Percentiles rank a stretch among this genome's conserved stretches.
Conservation (phyloP, 2,797 vertebrate species). For the Numenius phaeopus region DNA sequence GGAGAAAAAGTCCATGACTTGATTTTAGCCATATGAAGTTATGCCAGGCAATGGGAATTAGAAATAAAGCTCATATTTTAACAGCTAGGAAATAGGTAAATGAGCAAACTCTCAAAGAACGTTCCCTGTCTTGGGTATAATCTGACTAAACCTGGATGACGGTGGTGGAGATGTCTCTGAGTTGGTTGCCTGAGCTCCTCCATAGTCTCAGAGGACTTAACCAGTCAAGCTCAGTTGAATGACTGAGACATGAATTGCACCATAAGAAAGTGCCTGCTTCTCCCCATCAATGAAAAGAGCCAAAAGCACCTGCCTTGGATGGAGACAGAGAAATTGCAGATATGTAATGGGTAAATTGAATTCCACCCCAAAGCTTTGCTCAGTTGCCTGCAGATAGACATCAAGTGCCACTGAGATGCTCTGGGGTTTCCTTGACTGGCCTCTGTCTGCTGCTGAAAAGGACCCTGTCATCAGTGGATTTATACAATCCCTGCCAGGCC, state of each 20-base stretch:
- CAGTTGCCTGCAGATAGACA: neutral
- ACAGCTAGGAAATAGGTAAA: neutral
- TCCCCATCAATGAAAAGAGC: neutral
- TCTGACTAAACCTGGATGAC: neutral
- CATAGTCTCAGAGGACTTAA: neutral
- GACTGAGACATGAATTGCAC: neutral
- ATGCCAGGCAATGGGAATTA: accelerated
- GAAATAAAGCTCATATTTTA: neutral
- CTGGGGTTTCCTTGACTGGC: neutral
- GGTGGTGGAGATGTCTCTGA: accelerated
- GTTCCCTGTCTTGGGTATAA: neutral
- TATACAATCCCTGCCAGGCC: neutral
- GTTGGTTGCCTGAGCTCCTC: neutral
- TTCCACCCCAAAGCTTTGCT: neutral
- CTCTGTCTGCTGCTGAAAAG: neutral
- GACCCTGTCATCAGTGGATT: accelerated
- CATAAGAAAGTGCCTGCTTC: neutral
- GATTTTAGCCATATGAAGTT: neutral
- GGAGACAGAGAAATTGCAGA: neutral
- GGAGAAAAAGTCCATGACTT: neutral
- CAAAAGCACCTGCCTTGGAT: neutral
- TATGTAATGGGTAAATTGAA: accelerated
- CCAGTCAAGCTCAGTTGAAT: neutral
- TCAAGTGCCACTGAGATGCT: neutral
- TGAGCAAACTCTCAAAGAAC: neutral